Evolutionary conservation across 1,140 invertebrate genomes (phyloP).

Genomic region (Trachelipus rathkii): DNA sequence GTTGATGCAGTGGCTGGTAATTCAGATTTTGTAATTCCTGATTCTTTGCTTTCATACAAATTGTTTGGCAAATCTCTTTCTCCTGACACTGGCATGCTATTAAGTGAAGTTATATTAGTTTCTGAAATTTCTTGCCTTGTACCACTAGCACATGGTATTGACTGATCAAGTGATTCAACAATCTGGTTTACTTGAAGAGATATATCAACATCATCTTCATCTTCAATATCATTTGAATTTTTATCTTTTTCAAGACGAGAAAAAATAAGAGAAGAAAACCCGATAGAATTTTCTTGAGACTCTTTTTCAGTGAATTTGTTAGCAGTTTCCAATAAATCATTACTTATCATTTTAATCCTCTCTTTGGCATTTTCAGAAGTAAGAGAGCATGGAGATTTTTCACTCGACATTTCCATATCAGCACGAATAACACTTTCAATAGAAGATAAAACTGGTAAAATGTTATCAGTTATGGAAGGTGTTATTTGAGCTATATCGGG

Average conservation of each 20-base stretch:
- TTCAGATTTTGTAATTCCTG: too few relatives aligned
- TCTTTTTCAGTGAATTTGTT: neutral
- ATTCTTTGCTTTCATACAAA: too few relatives aligned
- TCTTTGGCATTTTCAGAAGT: constrained; percentile 12
- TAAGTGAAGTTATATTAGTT: too few relatives aligned
- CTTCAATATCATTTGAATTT: neutral
- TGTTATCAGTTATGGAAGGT: constrained; percentile 35
- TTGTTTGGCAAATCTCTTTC: too few relatives aligned
- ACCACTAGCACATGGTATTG: neutral
- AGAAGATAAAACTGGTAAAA: constrained; percentile 35
- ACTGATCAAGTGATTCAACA: constrained; percentile 12
- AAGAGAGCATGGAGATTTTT: neutral
- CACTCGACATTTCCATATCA: constrained; percentile 14
- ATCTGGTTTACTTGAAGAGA: neutral
- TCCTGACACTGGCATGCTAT: too few relatives aligned
- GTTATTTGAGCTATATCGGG: constrained; percentile 41
- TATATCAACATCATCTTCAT: neutral
- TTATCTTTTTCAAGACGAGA: neutral
- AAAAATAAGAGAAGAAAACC: neutral
- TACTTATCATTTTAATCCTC: constrained; percentile 17
- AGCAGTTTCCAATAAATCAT: constrained; percentile 1
- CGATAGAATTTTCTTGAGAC: neutral
- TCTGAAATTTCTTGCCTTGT: too few relatives aligned
- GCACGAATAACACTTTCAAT: constrained; percentile 33
- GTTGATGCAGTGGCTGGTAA: too few relatives aligned